Evolutionary conservation across 2,113 vertebrate genomes (phyloP).

Genomic region (Sturnira hondurensis): DNA sequence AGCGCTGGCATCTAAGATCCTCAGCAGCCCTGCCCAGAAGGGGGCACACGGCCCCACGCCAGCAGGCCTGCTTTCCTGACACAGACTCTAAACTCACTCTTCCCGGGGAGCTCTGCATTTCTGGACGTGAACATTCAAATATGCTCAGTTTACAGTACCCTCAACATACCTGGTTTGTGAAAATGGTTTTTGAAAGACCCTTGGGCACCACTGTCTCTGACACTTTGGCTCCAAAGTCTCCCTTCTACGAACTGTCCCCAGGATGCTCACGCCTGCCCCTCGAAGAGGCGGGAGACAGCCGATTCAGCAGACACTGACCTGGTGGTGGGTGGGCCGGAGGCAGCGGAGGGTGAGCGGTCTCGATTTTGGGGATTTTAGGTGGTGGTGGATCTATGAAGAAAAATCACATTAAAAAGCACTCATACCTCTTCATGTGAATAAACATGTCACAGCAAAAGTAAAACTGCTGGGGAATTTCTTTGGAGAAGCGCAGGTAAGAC

Average conservation of each 20-base stretch:
- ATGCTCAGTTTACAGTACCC: not conserved
- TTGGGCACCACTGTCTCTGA: not conserved
- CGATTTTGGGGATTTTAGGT: slow-evolving; percentile 93
- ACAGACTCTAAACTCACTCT: not conserved
- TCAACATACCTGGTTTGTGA: not conserved
- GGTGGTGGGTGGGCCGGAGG: slow-evolving; percentile 91
- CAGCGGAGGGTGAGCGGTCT: slow-evolving; percentile 92
- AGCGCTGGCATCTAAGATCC: rapidly evolving
- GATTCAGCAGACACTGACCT: slow-evolving; percentile 80
- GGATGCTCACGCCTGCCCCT: not conserved
- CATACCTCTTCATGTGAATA: not conserved
- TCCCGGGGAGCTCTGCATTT: not conserved
- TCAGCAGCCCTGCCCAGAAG: not conserved
- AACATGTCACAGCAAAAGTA: not conserved
- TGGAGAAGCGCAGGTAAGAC: not conserved
- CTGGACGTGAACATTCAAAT: not conserved
- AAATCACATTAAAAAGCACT: not conserved
- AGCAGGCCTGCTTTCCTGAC: not conserved
- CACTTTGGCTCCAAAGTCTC: not conserved
- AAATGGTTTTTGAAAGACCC: not conserved
- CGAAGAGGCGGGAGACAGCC: too few relatives aligned
- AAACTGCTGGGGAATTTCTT: not conserved
- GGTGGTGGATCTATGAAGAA: slow-evolving; percentile 90
- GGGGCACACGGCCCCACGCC: rapidly evolving
- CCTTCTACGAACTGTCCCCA: not conserved